Base-by-base conservation (phyloP, 2,113 vertebrate genomes). In the Alethe diademata region DNA sequence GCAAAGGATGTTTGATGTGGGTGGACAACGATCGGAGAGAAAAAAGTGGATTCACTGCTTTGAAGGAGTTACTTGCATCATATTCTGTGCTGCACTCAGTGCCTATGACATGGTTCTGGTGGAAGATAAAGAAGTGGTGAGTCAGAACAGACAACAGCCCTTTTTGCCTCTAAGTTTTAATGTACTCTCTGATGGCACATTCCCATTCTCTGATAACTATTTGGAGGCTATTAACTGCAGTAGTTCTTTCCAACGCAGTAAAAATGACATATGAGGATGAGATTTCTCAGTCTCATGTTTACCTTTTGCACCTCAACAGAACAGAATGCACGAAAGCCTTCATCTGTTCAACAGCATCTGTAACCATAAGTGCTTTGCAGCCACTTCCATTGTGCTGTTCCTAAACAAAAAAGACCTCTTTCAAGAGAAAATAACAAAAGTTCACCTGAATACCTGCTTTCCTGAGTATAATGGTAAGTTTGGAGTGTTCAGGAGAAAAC, bases 31-130 rank as follows among this genome's bases (percentile, higher is more conserved):
- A 91, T 98, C 98, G 16, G 98, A 98, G 74, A 97, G 98, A 85
- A 98, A 98, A 57, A 98, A 98, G 71, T 98, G 98, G 98, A 98
- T 98, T 74, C 98, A 98, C 25, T 98, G 98, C 94, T 98, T 98
- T 83, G 98, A 98, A 96, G 98, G 98, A 53, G 98, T 98, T 24
- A 98, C 97, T 12, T 98, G 98, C 92, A 98, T 98, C 83, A 98
- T 98, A 96, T 98, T 98, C 83, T 98, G 98, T 51, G 97, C 98
- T 31, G 97, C 98, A 4, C 97, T 98, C 61, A 98, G 98, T 78
- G 98, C 98, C 78, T 98, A 98, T 53, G 97, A 98, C 93, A 98
- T 97, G 97, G 97, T 98, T 88, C 91, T 98, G 10, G 97, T 98
- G 54, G 98, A 98, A 97, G 98, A 98, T 47, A 98, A 98, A 93